Evolutionary conservation across 1,140 invertebrate genomes (phyloP).

Genomic region (Caenorhabditis elegans): DNA sequence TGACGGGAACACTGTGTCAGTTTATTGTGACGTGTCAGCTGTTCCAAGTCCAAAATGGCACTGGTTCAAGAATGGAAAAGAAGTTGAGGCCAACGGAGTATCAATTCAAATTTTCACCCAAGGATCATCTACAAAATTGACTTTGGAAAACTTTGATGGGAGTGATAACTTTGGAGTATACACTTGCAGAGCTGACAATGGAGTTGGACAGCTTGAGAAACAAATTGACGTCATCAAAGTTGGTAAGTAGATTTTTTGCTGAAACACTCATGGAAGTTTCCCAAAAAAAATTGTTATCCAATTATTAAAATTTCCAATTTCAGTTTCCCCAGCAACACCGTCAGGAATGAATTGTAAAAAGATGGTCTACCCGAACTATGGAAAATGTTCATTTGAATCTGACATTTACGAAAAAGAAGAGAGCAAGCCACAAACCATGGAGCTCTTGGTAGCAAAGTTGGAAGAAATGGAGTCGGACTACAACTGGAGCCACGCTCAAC

Average conservation of each 20-base stretch:
- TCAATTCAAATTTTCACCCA: conserved; percentile 23
- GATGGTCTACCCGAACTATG: conserved; percentile 38
- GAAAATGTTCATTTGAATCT: conserved; percentile 31
- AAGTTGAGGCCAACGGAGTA: conserved; percentile 42
- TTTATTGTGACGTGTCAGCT: conserved; percentile 44
- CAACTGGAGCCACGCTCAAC: conserved; percentile 18
- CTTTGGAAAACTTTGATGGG: conserved; percentile 23
- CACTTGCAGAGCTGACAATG: conserved; percentile 41
- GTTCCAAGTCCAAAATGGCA: conserved; percentile 41
- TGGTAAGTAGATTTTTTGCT: conserved; percentile 25
- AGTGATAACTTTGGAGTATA: conserved; percentile 35
- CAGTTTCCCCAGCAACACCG: conserved; percentile 23
- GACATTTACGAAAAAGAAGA: conserved; percentile 35
- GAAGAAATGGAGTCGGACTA: conserved; percentile 34
- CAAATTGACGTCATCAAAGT: conserved; percentile 38
- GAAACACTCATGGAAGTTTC: no score
- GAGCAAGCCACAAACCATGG: background rate
- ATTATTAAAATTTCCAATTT: background rate
- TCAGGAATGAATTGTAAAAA: conserved; percentile 36
- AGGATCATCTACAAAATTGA: background rate
- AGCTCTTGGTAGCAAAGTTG: conserved; percentile 24
- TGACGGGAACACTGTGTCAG: conserved; percentile 34
- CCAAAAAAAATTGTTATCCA: no score
- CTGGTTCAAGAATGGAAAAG: conserved; percentile 40
- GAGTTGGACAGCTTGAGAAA: conserved; percentile 31